phyloP scores from a whole-genome alignment of 1,140 invertebrate species.

The Melitaea cinxia region DNA sequence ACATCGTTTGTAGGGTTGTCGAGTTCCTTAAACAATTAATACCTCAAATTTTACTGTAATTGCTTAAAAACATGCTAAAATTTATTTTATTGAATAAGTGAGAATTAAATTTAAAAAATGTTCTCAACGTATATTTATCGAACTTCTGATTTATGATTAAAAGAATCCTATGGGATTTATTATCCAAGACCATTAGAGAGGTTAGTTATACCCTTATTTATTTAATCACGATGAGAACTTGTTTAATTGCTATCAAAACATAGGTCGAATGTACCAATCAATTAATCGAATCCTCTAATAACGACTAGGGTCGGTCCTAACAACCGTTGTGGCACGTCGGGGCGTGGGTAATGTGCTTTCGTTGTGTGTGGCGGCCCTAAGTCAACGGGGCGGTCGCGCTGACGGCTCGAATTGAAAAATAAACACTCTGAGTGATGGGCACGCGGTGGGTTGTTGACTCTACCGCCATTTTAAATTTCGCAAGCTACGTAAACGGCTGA shows the following conservation, averaged over 20 bases:
- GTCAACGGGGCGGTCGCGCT: constrained; percentile 48
- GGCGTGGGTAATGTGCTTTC: constrained; percentile 61
- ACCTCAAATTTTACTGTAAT: not conserved
- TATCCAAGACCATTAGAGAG: constrained; percentile 2
- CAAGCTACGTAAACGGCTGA: constrained; percentile 15
- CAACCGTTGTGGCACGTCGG: constrained; percentile 40
- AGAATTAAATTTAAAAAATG: not conserved
- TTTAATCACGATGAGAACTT: not conserved
- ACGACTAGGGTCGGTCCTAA: constrained; percentile 37
- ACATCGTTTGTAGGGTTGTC: constrained; percentile 61
- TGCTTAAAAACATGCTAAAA: not conserved
- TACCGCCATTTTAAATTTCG: constrained; percentile 39
- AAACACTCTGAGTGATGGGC: constrained; percentile 55
- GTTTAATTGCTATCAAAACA: constrained; percentile 23
- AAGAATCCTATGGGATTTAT: not conserved
- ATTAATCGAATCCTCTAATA: constrained; percentile 32
- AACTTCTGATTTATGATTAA: not conserved
- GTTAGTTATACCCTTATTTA: not conserved
- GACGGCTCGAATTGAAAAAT: constrained; percentile 74
- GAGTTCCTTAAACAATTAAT: not conserved
- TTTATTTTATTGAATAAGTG: not conserved
- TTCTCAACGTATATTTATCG: constrained; percentile 7
- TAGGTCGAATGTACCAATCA: constrained; percentile 22
- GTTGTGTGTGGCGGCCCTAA: constrained; percentile 69
- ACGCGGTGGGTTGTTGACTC: constrained; percentile 59